These are phyloP conservation scores for Potamilus streckersoni DNA, from an alignment of 1,140 invertebrate species.

Conservation along the genomic window DNA sequence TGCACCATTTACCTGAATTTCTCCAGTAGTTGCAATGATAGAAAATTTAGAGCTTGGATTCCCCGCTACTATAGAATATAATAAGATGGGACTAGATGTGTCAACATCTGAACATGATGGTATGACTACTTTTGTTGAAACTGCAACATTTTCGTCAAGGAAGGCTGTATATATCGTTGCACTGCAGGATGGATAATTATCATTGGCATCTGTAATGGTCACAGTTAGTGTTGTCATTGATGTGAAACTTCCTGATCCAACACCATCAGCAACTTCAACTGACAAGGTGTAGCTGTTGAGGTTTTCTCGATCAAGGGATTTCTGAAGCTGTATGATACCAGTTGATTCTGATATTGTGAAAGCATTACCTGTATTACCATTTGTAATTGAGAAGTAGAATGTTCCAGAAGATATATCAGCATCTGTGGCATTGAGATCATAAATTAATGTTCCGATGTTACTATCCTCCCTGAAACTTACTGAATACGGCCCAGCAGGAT, in stretches of 20 bases:
- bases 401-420: slow-evolving; percentile 78
- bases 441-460: slow-evolving; percentile 60
- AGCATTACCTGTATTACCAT: slow-evolving; percentile 17
- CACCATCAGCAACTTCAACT: slow-evolving; percentile 87
- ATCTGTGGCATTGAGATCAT: slow-evolving; percentile 82
- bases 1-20: slow-evolving; percentile 8
- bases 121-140: slow-evolving; percentile 10
- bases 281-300: slow-evolving; percentile 79
- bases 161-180: slow-evolving; percentile 35
- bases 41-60: slow-evolving; percentile 31
- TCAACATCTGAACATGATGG: slow-evolving; percentile 24
- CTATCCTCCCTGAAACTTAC: slow-evolving; percentile 21
- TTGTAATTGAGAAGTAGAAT: slow-evolving; percentile 27
- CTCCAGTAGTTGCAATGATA: slow-evolving; percentile 20
- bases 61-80: slow-evolving; percentile 32
- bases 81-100: slow-evolving; percentile 11
- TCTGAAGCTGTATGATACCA: slow-evolving; percentile 29
- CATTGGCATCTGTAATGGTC: slow-evolving; percentile 39
- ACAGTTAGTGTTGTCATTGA: slow-evolving; percentile 32
- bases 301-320: slow-evolving; percentile 35
- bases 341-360: slow-evolving; percentile 28
- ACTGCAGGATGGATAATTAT: slow-evolving; percentile 35
- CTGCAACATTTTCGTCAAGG: slow-evolving; percentile 41
- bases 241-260: slow-evolving; percentile 73
- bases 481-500: slow-evolving; percentile 22